Conservation (phyloP, 2,888 invertebrate species). For the Graphium colonna region DNA sequence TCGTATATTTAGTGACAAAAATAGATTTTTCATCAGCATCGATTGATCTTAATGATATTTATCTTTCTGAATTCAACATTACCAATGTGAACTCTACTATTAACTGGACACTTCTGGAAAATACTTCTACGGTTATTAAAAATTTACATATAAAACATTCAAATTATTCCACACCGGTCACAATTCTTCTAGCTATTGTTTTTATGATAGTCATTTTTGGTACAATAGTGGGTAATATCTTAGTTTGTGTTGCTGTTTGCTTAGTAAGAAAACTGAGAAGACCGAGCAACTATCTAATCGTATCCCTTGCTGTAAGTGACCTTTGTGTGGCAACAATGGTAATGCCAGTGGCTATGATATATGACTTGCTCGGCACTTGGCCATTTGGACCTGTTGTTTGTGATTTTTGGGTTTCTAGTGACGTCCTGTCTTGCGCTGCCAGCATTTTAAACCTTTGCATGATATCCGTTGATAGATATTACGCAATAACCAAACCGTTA, state of each 20-base stretch:
- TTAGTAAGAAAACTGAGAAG: conserved; percentile 94
- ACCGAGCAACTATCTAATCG: conserved; percentile 94
- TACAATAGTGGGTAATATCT: conserved; percentile 92
- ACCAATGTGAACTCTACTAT: conserved; percentile 51
- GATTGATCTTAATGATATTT: conserved; percentile 50
- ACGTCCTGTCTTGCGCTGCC: conserved; percentile 98
- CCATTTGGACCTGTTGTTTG: conserved; percentile 95
- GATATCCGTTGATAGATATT: conserved; percentile 97
- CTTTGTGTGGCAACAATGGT: conserved; percentile 96
- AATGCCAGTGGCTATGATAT: conserved; percentile 98
- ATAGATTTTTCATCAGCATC: conserved; percentile 49
- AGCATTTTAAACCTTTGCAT: conserved; percentile 98
- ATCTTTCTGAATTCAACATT: conserved; percentile 45
- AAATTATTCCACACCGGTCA: conserved; percentile 65
- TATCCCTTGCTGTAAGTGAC: conserved; percentile 97
- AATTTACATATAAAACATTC: conserved; percentile 58
- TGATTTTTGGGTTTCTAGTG: conserved; percentile 98
- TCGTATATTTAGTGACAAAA: conserved; percentile 60
- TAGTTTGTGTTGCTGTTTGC: conserved; percentile 97
- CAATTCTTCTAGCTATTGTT: conserved; percentile 86
- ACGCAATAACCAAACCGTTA: conserved; percentile 94
- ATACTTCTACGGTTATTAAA: conserved; percentile 45
- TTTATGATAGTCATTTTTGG: conserved; percentile 88
- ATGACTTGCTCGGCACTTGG: conserved; percentile 96
- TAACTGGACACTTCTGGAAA: conserved; percentile 60